Percentiles rank a stretch among this genome's conserved stretches.
Evolutionary conservation across 2,113 vertebrate genomes (phyloP).

Genomic region (Chelonoidis abingdonii): DNA sequence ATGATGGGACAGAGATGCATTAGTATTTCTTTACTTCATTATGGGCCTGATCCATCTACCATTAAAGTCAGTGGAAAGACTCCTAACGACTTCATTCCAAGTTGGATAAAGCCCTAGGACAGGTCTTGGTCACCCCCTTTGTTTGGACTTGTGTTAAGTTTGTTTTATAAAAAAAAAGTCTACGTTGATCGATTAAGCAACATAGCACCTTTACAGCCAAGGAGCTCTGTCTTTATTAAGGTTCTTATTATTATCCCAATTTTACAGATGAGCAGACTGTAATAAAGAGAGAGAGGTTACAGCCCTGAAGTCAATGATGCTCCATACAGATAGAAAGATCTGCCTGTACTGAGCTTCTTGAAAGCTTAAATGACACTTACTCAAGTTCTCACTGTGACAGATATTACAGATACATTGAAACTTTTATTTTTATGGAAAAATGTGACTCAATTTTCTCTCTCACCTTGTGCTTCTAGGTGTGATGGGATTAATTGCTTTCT

Average conservation of each 20-base stretch:
- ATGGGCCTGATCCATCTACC: neutral
- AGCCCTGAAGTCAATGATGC: accelerated
- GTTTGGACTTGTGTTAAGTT: neutral
- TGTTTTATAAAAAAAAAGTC: neutral
- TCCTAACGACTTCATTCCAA: neutral
- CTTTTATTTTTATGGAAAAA: no score
- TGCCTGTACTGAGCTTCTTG: neutral
- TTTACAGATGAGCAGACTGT: no score
- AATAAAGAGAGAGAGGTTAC: neutral
- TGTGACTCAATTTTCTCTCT: no score
- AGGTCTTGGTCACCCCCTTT: neutral
- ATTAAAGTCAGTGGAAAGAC: neutral
- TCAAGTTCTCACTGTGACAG: no score
- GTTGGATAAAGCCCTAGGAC: neutral
- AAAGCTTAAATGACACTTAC: neutral
- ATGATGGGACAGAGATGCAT: neutral
- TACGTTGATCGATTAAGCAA: neutral
- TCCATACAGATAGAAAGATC: neutral
- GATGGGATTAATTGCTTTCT: no score
- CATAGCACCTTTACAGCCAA: neutral
- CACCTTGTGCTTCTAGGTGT: no score
- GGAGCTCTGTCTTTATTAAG: neutral
- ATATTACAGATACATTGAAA: no score
- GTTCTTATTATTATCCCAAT: neutral
- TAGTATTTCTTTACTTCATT: neutral